Evolutionary conservation across 2,113 vertebrate genomes (phyloP).

Genomic region (Coptodon bakossiorum): DNA sequence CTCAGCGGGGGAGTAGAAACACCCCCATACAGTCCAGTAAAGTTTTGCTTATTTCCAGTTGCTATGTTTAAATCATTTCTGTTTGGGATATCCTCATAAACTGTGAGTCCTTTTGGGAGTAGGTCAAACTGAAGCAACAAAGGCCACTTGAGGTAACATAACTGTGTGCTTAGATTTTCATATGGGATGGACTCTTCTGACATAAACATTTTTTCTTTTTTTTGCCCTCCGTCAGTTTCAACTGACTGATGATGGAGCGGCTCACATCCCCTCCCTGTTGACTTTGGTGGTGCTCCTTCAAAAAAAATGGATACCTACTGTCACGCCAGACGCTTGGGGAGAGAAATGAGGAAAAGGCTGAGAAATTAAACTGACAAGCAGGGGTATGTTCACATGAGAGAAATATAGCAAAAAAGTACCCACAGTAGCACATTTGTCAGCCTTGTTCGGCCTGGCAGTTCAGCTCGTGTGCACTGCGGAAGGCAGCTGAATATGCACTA

Average conservation of each 20-base stretch:
- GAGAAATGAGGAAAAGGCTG: not conserved
- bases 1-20: not conserved
- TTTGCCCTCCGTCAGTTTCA: not conserved
- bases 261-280: constrained; percentile 22
- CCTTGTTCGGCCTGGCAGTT: constrained; percentile 17
- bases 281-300: constrained; percentile 40
- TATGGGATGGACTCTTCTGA: not conserved
- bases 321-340: not conserved
- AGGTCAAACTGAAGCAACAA: not conserved
- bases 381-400: not conserved
- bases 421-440: constrained; percentile 37
- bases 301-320: constrained; percentile 29
- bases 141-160: not conserved
- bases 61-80: not conserved
- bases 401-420: not conserved
- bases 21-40: not conserved
- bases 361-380: constrained; percentile 32
- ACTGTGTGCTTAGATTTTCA: not conserved
- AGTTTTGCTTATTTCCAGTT: not conserved
- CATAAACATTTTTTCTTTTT: not conserved
- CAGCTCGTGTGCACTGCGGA: not conserved
- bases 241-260: not conserved
- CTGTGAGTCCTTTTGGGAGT: not conserved
- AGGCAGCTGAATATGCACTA: constrained; percentile 34
- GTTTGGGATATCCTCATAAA: not conserved